Base-by-base conservation (phyloP, 92 coral and sea anemone species). In the Isaurus tuberculatus region DNA sequence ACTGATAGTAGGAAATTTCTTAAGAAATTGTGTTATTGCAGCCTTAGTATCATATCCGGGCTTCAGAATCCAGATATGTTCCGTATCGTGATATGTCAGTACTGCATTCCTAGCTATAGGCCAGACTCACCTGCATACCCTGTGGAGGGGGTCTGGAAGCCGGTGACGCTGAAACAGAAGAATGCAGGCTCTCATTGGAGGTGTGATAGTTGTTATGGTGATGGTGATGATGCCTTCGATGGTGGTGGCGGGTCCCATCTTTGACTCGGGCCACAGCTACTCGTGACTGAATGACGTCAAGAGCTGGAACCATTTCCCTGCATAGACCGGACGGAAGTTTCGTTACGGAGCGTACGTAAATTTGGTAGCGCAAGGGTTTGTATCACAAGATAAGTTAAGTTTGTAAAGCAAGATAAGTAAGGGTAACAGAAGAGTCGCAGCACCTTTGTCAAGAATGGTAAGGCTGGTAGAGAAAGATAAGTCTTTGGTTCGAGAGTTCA, bases 181-280 rank as follows among this genome's bases (percentile, higher is more conserved):
- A 91, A 61, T 93, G 92, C 33, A 89, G 91, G 46, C 95, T 91
- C 81, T 93, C 97, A 61, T 90, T 93, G 49, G 92, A 88, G 25
- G 82, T 77, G 28, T 70, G 94, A 75, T 89, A 86, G 36, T 94
- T 90, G 34, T 72, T 84, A 86, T 91, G 87, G 83, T 90, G 90
- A 87, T 91, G 93, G 29, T 92, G 91, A 69, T 93, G 97, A 83
- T 91, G 94, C n/a, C 94, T 92, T 48, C 91, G 91, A 60, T 93
- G 97, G 36, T 71, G 94, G 36, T 90, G 86, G 8, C 81, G 28
- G 30, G 73, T 81, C 27, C 94, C 97, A 26, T 91, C 94, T 72
- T 93, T 90, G 36, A 91, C 97, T 68, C 94, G 85, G 19, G 94
- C 94, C 28, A 93, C 89, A 11, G 97, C 92, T 2, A 93, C 94